Evolutionary conservation across 2,888 invertebrate species (phyloP), one percentile per base, ranked within the genome.

Genomic region (Synergus gifuensis): DNA sequence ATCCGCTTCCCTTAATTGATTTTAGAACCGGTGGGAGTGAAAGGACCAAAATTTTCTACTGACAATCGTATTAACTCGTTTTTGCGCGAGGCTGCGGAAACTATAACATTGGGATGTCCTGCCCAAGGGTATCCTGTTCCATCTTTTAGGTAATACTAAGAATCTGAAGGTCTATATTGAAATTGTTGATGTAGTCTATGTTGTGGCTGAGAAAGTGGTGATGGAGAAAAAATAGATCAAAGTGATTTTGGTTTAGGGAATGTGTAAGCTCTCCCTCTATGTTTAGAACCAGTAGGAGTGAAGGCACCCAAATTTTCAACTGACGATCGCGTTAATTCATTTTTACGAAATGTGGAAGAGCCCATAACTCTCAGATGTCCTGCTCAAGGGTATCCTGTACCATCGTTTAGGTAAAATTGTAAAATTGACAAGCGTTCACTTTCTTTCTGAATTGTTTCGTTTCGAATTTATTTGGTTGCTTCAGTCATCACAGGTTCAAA

Each of bases 101-200:
- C 94, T 81, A 94, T 95, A 86, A 94, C 94, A 18, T 91, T 96
- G 42, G 92, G 95, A 77, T 96, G 96, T 89, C 95, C 95, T 86
- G 95, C 95, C 67, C 95, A 96, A 92, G 95, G 94, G 42, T 94
- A 92, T 92, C 96, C 96, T 77, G 95, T 96, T 85, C 96, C 96
- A 86, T 90, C 94, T 84, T 95, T 95, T 94, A 95, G 96, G 96
- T 96, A 94, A 93, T 49, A 36, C 16, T 73, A 11, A 73, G 40
- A 54, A 73, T 49, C 36, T 36, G 36, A 36, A 36, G 36, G 36
- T 36, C 0, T 36, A 36, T 36, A 5, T 36, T 36, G 36, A 36
- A 36, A 36, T 36, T 36, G 36, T 36, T 36, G 5, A 36, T 36
- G 36, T 36, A 36, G 5, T 36, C 36, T 36, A 82, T 49, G 16